Percentiles rank a stretch among this genome's conserved stretches.
Evolutionary conservation across 37 sponge, comb jelly and placozoan species (phyloP).

Genomic region (Hormiphora californensis): DNA sequence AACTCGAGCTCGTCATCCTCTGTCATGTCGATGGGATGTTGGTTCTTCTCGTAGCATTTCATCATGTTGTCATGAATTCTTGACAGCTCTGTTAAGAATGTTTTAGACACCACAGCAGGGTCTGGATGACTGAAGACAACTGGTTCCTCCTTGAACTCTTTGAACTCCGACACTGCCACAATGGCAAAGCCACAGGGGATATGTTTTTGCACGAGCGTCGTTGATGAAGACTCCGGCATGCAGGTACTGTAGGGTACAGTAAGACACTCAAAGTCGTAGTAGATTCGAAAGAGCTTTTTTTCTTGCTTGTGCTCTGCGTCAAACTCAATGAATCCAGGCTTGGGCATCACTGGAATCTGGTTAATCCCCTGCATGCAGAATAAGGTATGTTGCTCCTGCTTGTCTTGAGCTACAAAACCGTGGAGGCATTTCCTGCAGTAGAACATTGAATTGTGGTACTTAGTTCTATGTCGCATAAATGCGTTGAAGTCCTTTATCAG

Average conservation of each 20-base stretch:
- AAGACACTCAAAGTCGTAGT: too few relatives aligned
- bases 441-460: constrained; percentile 27
- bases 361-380: constrained; percentile 15
- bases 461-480: constrained; percentile 27
- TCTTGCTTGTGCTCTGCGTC: constrained; percentile 3
- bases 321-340: constrained; percentile 30
- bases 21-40: neutral
- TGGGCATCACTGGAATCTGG: constrained; percentile 1
- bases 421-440: constrained; percentile 6
- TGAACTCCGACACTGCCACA: neutral
- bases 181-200: neutral
- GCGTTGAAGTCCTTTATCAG: constrained; percentile 40
- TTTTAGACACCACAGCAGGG: neutral
- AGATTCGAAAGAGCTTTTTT: constrained; percentile 21
- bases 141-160: neutral
- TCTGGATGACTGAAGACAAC: neutral
- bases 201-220: neutral
- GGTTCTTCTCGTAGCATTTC: neutral
- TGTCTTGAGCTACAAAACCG: neutral
- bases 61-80: neutral
- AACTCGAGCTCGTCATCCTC: neutral
- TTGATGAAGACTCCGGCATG: too few relatives aligned
- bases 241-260: too few relatives aligned
- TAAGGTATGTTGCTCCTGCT: neutral
- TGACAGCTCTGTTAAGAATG: neutral